Base-by-base conservation (phyloP, 2,888 invertebrate genomes). In the Deilephila porcellus region DNA sequence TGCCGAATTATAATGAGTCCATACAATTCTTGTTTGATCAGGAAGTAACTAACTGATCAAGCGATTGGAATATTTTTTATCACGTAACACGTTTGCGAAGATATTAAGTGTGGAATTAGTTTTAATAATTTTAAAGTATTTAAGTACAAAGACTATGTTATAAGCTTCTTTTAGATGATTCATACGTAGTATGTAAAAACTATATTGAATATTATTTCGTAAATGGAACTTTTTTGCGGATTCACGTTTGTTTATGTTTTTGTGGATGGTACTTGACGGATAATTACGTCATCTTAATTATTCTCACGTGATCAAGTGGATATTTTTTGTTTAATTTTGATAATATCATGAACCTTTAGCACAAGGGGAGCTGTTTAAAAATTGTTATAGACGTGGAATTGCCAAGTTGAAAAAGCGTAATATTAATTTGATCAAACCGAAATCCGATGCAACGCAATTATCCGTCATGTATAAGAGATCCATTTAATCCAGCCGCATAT, bases 121-220 rank as follows among this genome's bases (percentile, higher is more conserved):
- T 67, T 17, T 20, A 52, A 37, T 37, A 52, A 71, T 62, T 14
- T 52, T 62, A 71, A 71, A 71, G 62, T 62, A 25, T 62, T 71
- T 71, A 71, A 71, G 71, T 71, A 71, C 71, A 71, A 71, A 71
- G 71, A 71, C 52, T 71, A 71, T 60, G 7, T 45, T 71, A 8
- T 71, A 71, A 71, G 71, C 17, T 37, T 71, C 37, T 45, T 25
- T 62, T 20, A 59, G 34, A 29, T 29, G n/a, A 56, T 56, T n/a
- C 56, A n/a, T 56, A 56, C 17, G 56, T n/a, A n/a, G 56, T n/a
- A 45, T 25, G 8, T 64, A 14, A 17, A 64, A 63, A 20, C 37
- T 8, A 1, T n/a, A n/a, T 37, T 64, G 37, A 20, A 37, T 64
- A 37, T 20, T 64, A 45, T 7, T 34, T 34, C 14, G 11, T 20